Base-by-base conservation (phyloP, 2,113 vertebrate genomes). In the Festucalex cinctus region DNA sequence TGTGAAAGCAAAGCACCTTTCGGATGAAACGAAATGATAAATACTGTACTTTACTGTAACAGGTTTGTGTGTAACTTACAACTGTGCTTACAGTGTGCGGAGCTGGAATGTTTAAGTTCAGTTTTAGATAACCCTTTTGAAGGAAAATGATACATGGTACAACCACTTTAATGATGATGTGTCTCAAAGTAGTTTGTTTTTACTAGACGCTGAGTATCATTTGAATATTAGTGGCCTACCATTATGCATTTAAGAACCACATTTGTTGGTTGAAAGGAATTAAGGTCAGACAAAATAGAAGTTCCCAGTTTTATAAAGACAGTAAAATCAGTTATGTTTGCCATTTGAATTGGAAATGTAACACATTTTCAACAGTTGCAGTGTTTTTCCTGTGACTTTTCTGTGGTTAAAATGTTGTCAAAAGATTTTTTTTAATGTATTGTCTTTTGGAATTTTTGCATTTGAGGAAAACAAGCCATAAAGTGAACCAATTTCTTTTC, bases 101-200 rank as follows among this genome's bases (percentile, higher is more conserved):
- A 57, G 24, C 9, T 26, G 12, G 16, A 6, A 17, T 43, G 53
- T 46, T 46, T 32, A 3, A 5, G 1, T 32, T 32, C 28, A 32
- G 13, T 26, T 44, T 12, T 2, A 62, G 17, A 13, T 3, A n/a
- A 60, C 32, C 24, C 62, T 24, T 6, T 63, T 22, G 2, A 35
- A 69, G 28, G 58, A 14, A 48, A 20, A 63, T 65, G 20, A 20
- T 64, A 61, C 32, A 62, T 51, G 7, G 36, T 74, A 32, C 20
- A 67, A 73, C 48, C 74, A 78, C 68, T 76, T 64, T 57, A 56
- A 57, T 0, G 14, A 44, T 63, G 35, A 63, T 41, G 48, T 24
- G 41, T 60, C 19, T 5, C 3, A 19, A 0, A n/a, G 9, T 2
- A 0, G 2, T 19, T 53, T 22, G n/a, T 53, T 53, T 53, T 24